phyloP scores from a whole-genome alignment of 1,140 invertebrate genomes.

The Brachionus angularis region DNA sequence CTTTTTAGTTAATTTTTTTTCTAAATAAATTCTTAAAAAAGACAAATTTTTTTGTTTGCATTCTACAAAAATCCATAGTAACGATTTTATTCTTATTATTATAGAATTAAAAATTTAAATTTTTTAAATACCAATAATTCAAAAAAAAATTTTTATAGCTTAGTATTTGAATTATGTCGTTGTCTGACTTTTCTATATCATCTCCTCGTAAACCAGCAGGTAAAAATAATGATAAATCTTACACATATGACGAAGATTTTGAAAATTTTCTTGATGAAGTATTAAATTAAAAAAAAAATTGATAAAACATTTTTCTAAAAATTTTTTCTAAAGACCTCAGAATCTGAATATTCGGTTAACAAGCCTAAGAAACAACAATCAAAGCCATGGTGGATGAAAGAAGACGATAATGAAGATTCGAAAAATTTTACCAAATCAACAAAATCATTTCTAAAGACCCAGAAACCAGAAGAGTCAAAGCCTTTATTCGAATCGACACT shows the following conservation, averaged over 20 bases:
- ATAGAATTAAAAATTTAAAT: too few relatives aligned
- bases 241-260: conserved; percentile 19
- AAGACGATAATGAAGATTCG: neutral
- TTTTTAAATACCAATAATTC: too few relatives aligned
- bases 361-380: conserved; percentile 11
- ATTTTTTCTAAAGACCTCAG: conserved; percentile 1
- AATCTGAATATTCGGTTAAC: neutral
- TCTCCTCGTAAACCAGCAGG: neutral
- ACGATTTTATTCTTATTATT: too few relatives aligned
- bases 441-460: conserved; percentile 14
- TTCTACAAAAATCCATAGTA: too few relatives aligned
- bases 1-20: too few relatives aligned
- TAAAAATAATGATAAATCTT: neutral
- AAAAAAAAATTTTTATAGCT: too few relatives aligned
- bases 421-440: neutral
- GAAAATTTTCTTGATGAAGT: conserved; percentile 20
- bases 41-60: too few relatives aligned
- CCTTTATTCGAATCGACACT: neutral
- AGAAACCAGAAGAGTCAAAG: neutral
- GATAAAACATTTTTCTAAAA: too few relatives aligned
- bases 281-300: neutral
- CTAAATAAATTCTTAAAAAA: too few relatives aligned
- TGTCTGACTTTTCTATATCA: conserved; percentile 25
- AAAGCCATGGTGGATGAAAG: conserved; percentile 34
- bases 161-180: too few relatives aligned